These are phyloP conservation scores for Erynnis tages DNA, from an alignment of 2,888 invertebrate genomes.

Conservation along the genomic window DNA sequence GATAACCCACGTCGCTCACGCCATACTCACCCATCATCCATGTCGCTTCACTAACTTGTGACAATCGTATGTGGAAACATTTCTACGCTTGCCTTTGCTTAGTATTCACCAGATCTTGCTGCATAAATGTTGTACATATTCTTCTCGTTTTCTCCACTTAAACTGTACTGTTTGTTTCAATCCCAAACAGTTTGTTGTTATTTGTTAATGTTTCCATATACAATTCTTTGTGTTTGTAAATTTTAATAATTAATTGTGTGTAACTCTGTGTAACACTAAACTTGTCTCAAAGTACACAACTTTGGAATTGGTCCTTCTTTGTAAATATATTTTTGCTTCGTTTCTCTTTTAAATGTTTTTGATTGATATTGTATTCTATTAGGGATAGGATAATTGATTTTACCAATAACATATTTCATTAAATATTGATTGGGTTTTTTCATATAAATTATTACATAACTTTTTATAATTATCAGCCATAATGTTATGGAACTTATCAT, in stretches of 20 bases:
- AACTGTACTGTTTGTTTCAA: no score
- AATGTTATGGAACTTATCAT: no score
- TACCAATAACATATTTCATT: no score
- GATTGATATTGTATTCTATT: no score
- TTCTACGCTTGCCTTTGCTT: neutral
- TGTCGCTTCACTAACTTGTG: slow-evolving; percentile 42
- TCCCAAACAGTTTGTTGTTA: no score
- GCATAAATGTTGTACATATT: no score
- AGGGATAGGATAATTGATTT: no score
- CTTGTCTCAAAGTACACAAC: neutral
- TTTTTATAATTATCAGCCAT: no score
- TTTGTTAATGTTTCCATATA: slow-evolving; percentile 9
- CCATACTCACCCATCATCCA: slow-evolving; percentile 35
- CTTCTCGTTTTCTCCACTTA: no score
- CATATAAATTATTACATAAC: no score
- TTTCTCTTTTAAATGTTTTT: neutral
- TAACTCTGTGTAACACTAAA: slow-evolving; percentile 7
- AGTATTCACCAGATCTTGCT: neutral
- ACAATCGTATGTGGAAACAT: slow-evolving; percentile 11
- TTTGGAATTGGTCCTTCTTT: neutral
- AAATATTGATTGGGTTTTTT: no score
- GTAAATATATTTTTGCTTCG: neutral
- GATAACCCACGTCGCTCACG: slow-evolving; percentile 24
- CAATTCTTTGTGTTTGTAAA: neutral
- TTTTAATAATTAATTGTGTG: slow-evolving; percentile 1